Percentiles rank a stretch among this genome's conserved stretches.
Evolutionary conservation across 2,113 vertebrate genomes (phyloP).

Genomic region (Odontophorus gujanensis): DNA sequence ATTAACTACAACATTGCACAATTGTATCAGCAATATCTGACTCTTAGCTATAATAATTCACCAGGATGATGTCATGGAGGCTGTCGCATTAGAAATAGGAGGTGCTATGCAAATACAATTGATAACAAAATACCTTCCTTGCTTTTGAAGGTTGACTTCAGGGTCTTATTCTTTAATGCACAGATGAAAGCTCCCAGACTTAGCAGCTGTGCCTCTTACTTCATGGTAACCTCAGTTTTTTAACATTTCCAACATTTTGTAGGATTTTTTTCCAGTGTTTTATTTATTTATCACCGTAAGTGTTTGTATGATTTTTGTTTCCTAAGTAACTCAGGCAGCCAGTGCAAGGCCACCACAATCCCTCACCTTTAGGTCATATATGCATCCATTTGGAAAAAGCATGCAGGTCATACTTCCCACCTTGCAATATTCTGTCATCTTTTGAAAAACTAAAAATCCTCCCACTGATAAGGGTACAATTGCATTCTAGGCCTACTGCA

Average conservation of each 20-base stretch:
- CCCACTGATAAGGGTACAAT: not conserved
- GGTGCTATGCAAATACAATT: constrained; percentile 51
- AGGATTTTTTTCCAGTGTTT: not conserved
- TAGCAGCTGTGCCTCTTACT: not conserved
- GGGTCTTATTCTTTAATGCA: constrained; percentile 16
- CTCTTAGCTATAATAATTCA: constrained; percentile 67
- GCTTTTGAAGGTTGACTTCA: constrained; percentile 50
- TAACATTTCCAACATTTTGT: not conserved
- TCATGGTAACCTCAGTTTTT: not conserved
- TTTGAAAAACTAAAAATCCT: not conserved
- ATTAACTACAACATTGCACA: constrained; percentile 44
- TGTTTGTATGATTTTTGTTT: not conserved
- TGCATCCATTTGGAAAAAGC: not conserved
- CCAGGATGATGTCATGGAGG: constrained; percentile 42
- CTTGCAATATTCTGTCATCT: not conserved
- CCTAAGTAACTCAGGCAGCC: not conserved
- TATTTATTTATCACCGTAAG: not conserved
- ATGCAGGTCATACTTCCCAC: not conserved
- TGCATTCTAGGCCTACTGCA: not conserved
- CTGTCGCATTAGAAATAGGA: not conserved
- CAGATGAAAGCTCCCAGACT: not conserved
- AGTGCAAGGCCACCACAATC: not conserved
- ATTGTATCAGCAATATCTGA: constrained; percentile 62
- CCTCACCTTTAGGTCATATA: not conserved
- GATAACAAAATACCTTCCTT: constrained; percentile 39